Evolutionary conservation across 2,113 vertebrate species (phyloP).

Genomic region (Dendrocopos noguchii): DNA sequence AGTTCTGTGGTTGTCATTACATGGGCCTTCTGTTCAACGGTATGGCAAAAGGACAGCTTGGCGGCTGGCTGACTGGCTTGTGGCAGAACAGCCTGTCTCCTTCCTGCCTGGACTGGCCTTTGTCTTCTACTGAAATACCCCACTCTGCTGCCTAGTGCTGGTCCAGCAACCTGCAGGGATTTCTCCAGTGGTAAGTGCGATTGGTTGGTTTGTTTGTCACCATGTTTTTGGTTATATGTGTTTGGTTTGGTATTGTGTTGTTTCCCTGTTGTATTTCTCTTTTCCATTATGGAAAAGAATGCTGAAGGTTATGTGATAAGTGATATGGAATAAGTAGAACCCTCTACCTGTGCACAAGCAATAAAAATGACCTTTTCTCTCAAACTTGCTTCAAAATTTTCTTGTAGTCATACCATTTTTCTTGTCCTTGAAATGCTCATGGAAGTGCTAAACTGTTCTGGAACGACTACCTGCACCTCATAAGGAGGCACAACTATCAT

Average conservation of each 20-base stretch:
- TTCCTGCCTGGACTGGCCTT: slow-evolving; percentile 37
- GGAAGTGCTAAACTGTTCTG: not conserved
- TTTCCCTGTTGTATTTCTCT: not conserved
- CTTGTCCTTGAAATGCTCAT: not conserved
- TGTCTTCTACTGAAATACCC: slow-evolving; percentile 35
- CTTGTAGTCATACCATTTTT: not conserved
- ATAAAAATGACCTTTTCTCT: not conserved
- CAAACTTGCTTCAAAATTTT: not conserved
- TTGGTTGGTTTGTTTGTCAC: not conserved
- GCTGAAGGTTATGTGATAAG: not conserved
- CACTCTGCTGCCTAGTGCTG: not conserved
- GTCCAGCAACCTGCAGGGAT: not conserved
- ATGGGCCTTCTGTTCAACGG: slow-evolving; percentile 68
- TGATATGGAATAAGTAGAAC: not conserved
- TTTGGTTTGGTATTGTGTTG: not conserved
- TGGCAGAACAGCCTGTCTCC: slow-evolving; percentile 40
- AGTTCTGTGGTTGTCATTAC: slow-evolving; percentile 80
- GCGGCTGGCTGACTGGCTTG: slow-evolving; percentile 66
- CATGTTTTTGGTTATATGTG: not conserved
- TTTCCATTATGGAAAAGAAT: not conserved
- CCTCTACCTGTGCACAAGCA: not conserved
- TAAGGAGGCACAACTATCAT: not conserved
- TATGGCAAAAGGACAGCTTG: slow-evolving; percentile 55
- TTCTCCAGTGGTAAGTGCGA: not conserved
- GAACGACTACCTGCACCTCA: not conserved